Conservation (phyloP, 2,888 invertebrate genomes). For the Emmelina monodactyla region DNA sequence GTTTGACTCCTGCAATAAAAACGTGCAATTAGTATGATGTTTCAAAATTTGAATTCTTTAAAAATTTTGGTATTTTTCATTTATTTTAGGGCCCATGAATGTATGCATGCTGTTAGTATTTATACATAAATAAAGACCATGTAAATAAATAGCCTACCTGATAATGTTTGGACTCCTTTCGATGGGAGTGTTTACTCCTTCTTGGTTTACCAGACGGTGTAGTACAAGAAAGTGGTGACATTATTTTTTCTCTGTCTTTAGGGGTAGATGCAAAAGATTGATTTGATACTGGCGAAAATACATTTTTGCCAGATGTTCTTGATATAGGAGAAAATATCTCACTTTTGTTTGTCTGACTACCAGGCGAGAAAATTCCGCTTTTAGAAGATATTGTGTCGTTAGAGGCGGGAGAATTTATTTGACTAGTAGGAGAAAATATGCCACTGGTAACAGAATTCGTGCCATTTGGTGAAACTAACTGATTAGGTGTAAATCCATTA, state of each 20-base stretch:
- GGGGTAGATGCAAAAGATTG: slow-evolving; percentile 53
- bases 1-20: slow-evolving; percentile 73
- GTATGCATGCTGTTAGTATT: slow-evolving; percentile 42
- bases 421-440: slow-evolving; percentile 61
- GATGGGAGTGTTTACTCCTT: slow-evolving; percentile 63
- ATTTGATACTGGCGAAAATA: slow-evolving; percentile 56
- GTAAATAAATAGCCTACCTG: slow-evolving; percentile 54
- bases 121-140: slow-evolving; percentile 15
- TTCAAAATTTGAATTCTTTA: neutral
- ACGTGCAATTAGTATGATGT: neutral
- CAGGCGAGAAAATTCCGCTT: slow-evolving; percentile 58
- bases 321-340: slow-evolving; percentile 57
- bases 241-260: slow-evolving; percentile 47
- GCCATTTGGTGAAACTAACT: slow-evolving; percentile 56
- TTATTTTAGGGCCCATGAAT: no score
- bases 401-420: slow-evolving; percentile 60
- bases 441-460: slow-evolving; percentile 61
- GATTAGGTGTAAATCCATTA: slow-evolving; percentile 44
- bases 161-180: slow-evolving; percentile 76
- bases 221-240: slow-evolving; percentile 55
- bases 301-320: slow-evolving; percentile 51
- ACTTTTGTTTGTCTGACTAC: slow-evolving; percentile 60
- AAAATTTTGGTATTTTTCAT: neutral
- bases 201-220: slow-evolving; percentile 67
- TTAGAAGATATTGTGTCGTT: slow-evolving; percentile 62